phyloP scores from a whole-genome alignment of 2,113 vertebrate genomes.

The Rhegmatorhina hoffmannsi region DNA sequence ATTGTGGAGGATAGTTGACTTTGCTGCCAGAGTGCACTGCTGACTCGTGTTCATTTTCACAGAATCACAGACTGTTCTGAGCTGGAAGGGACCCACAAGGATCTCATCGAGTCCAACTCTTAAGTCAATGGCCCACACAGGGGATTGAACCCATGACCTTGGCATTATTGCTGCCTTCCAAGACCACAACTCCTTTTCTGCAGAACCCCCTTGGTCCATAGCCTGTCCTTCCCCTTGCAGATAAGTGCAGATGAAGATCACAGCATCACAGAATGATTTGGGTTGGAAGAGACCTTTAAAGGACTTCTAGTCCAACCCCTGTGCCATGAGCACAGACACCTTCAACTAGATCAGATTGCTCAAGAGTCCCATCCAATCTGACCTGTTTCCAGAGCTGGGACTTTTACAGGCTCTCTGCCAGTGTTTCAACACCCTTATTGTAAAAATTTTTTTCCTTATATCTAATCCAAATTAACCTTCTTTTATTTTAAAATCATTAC shows the following conservation, averaged over 20 bases:
- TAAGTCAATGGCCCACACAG: too few species aligned
- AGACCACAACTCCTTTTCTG: not conserved
- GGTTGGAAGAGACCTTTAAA: not conserved
- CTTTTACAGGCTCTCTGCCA: not conserved
- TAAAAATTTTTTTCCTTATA: not conserved
- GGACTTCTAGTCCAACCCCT: not conserved
- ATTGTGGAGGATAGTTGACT: accelerated
- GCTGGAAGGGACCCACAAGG: too few species aligned
- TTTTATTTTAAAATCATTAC: not conserved
- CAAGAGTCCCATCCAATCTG: not conserved
- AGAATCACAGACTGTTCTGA: too few species aligned
- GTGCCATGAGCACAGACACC: not conserved
- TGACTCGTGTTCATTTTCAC: not conserved
- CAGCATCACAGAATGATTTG: not conserved
- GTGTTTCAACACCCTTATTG: not conserved
- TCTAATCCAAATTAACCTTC: not conserved
- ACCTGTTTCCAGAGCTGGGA: not conserved
- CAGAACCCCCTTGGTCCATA: not conserved
- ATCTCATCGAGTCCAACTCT: too few species aligned
- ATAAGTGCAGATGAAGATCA: not conserved
- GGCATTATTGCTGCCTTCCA: not conserved
- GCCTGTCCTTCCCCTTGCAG: not conserved
- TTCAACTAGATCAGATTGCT: not conserved
- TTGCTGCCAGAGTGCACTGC: not conserved
- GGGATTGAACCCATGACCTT: too few species aligned